Conservation (phyloP, 2,888 invertebrate genomes). For the Drosophila colorata region DNA sequence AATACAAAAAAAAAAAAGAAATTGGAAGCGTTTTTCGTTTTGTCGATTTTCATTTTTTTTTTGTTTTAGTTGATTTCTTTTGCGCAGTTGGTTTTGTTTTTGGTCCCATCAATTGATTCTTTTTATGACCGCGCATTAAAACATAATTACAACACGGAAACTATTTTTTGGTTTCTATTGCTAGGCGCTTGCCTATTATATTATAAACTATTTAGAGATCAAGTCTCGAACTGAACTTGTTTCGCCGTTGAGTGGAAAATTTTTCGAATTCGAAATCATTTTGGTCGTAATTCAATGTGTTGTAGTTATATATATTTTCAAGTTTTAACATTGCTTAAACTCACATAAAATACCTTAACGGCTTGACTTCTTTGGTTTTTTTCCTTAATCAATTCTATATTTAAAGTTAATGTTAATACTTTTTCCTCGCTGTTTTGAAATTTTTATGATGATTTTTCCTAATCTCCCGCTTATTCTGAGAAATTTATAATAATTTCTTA, state of each 20-base stretch:
- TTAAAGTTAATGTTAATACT: background rate
- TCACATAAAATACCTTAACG: background rate
- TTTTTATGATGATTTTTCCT: no score
- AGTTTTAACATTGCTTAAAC: no score
- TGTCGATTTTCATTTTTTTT: slow-evolving; percentile 31
- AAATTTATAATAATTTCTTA: no score
- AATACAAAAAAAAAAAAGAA: slow-evolving; percentile 1
- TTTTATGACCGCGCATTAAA: slow-evolving; percentile 39
- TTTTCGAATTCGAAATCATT: slow-evolving; percentile 1
- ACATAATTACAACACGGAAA: slow-evolving; percentile 45
- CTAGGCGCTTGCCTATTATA: background rate
- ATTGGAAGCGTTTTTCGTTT: slow-evolving; percentile 40
- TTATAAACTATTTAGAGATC: slow-evolving; percentile 16
- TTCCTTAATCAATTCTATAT: background rate
- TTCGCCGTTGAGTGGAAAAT: slow-evolving; percentile 36
- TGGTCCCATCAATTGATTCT: slow-evolving; percentile 15
- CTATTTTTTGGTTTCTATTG: slow-evolving; percentile 4
- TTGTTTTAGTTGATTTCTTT: slow-evolving; percentile 45
- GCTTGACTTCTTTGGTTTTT: background rate
- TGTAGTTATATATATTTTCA: no score
- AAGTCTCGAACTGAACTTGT: slow-evolving; percentile 29
- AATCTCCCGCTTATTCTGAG: background rate
- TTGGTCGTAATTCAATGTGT: no score
- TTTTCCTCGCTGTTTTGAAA: no score
- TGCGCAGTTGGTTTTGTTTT: slow-evolving; percentile 56